A percentile compares a stretch with the other conserved stretches of the same genome.
These are phyloP conservation scores for Emys orbicularis DNA, from an alignment of 2,797 vertebrate genomes.

Conservation along the genomic window DNA sequence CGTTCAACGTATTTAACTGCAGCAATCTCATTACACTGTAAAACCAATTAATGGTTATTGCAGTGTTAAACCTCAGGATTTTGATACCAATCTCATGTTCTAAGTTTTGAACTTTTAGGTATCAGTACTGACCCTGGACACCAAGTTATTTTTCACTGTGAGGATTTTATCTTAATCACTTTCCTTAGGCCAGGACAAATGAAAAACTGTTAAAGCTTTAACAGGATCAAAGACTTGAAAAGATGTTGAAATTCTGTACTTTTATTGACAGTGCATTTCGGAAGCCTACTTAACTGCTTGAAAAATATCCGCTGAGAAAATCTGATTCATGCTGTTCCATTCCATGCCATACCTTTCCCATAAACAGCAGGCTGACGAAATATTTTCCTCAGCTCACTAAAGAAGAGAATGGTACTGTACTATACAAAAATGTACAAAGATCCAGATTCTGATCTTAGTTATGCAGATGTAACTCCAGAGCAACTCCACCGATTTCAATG, in stretches of 20 bases:
- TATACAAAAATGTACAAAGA: fast-evolving
- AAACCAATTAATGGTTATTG: not conserved
- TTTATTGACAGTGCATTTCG: not conserved
- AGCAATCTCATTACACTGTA: not conserved
- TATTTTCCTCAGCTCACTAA: not conserved
- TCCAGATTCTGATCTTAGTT: not conserved
- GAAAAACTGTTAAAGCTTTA: not conserved
- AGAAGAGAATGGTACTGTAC: not conserved
- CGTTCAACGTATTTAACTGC: not conserved
- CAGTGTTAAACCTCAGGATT: not conserved
- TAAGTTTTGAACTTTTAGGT: not conserved
- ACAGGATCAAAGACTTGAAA: not conserved
- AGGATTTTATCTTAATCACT: not conserved
- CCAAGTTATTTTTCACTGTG: not conserved
- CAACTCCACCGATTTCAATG: not conserved
- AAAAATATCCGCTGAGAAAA: not conserved
- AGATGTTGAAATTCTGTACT: not conserved
- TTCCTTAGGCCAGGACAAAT: not conserved
- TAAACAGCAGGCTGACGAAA: not conserved
- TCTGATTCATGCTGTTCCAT: fast-evolving
- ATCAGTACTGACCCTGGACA: not conserved
- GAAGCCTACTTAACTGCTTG: not conserved
- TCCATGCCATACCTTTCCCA: not conserved
- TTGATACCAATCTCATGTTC: fast-evolving
- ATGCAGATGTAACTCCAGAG: not conserved